Evolutionary conservation across 2,888 invertebrate genomes (phyloP), one percentile per base, ranked within the genome.

Genomic region (Rotaria magnacalcarata): DNA sequence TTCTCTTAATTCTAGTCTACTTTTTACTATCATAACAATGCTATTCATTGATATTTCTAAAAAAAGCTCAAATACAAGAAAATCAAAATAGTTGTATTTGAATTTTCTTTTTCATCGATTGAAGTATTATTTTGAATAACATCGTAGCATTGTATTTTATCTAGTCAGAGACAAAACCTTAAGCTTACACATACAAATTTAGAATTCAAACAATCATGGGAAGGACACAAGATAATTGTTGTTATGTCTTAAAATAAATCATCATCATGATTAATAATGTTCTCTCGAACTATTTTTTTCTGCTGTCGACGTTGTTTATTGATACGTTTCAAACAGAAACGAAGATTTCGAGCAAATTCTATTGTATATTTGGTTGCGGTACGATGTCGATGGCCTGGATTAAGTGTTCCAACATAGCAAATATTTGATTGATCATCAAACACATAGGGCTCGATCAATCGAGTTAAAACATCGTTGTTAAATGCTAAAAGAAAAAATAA

Each of bases 311-410:
- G 80, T 47, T n/a, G 47, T 47, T 24, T 24, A 47, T 80, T 10
- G 21, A 47, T 80, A 14, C n/a, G 24, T 80, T 80, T 80, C 14
- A 80, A 47, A 47, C 80, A 80, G 47, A 47, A 47, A 5, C 47
- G 43, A 24, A 80, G 47, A 80, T 43, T 80, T 24, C 47, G 80
- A 47, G 80, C 80, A 24, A 80, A 80, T 47, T 80, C 80, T n/a
- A 80, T n/a, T n/a, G 80, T 80, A 8, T 47, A 80, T 80, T 80
- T 80, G 2, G 80, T 80, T 43, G 43, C 80, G 8, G 19, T 80
- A 11, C 80, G 80, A 80, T 80, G 80, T n/a, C 80, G 43, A 47
- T 80, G 80, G n/a, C 80, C 80, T 21, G 80, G 80, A 80, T 80
- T 43, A 24, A 80, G 2, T 80, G 80, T 47, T 14, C 80, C 80